Evolutionary conservation across 1,140 invertebrate species (phyloP), one percentile per base, ranked within the genome.

Genomic region (Aricia agestis): DNA sequence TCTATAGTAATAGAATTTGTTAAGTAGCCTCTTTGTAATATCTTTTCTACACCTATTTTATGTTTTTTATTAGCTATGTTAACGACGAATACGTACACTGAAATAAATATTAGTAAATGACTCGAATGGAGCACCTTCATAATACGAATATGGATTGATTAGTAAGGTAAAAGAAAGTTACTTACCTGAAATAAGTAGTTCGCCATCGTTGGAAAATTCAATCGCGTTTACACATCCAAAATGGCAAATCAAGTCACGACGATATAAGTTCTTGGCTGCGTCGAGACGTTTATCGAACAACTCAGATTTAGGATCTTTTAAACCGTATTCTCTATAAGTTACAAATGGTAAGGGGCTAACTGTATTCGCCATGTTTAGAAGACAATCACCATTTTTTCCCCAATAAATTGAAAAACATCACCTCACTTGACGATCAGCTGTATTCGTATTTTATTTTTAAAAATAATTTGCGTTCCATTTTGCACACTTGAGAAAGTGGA

Each of bases 161-260:
- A 42, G 1, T 42, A 42, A 42, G 41, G 13, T 19, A 25, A 68
- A 71, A 59, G 58, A 69, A 67, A 65, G 74, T 41, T 66, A 67
- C 70, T 91, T 93, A 98, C 98, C 98, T 81, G 98, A 99, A 73
- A 96, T 94, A 66, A 99, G 93, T 71, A 95, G 94, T 84, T 97
- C 94, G 73, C 97, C 98, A 90, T 97, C 94, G 68, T 94, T 94
- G 5, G 97, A 98, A 93, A 99, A 99, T 90, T 99, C 98, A 76
- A 99, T 96, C 31, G 98, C 98, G 94, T 99, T 99, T 31, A 99
- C 97, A 93, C 98, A 99, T 76, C 98, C 98, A 93, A 95, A 98
- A 93, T 99, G 98, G 41, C 95, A 96, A 70, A 95, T 92, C 17
- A 99, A 92, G 93, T 98, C 96, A 77, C 96, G 96, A 68, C 95